Conservation (phyloP, 2,888 invertebrate genomes). For the Scaptomyza tumidula region DNA sequence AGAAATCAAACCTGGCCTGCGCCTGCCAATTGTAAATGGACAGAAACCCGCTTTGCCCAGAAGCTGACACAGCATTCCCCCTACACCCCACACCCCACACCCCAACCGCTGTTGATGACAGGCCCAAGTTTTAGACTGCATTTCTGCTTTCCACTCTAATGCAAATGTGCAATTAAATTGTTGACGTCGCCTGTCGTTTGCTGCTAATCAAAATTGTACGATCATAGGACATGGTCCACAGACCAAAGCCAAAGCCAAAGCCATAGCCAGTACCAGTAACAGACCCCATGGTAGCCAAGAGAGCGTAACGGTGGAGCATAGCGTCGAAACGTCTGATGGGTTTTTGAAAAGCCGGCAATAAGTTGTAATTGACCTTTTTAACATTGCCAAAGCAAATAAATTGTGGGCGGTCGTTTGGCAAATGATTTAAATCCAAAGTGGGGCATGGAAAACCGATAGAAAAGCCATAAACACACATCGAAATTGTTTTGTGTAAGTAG, state of each 20-base stretch:
- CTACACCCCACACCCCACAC: not conserved
- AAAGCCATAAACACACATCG: conserved; percentile 40
- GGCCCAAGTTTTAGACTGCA: conserved; percentile 40
- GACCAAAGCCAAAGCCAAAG: conserved; percentile 9
- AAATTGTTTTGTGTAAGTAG: conserved; percentile 18
- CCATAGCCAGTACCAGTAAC: not conserved
- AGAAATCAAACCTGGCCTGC: conserved; percentile 74
- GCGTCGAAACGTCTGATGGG: conserved; percentile 50
- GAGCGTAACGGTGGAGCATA: conserved; percentile 60
- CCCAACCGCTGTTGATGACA: conserved; percentile 44
- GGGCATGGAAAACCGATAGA: conserved; percentile 36
- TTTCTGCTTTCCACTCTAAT: conserved; percentile 71
- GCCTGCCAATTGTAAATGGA: conserved; percentile 61
- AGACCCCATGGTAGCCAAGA: conserved; percentile 36
- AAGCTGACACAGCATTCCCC: conserved; percentile 40
- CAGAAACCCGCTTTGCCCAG: conserved; percentile 55
- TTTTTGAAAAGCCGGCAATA: conserved; percentile 65
- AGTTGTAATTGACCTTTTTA: conserved; percentile 77
- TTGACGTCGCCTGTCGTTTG: conserved; percentile 71
- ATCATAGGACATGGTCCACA: conserved; percentile 67
- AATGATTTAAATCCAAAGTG: conserved; percentile 42
- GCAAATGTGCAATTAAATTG: conserved; percentile 80
- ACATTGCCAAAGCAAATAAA: conserved; percentile 50
- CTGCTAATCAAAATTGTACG: conserved; percentile 77
- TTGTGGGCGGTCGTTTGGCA: conserved; percentile 62